These are phyloP conservation scores for Drosophila longiperda DNA, from an alignment of 2,888 invertebrate genomes.

Conservation along the genomic window DNA sequence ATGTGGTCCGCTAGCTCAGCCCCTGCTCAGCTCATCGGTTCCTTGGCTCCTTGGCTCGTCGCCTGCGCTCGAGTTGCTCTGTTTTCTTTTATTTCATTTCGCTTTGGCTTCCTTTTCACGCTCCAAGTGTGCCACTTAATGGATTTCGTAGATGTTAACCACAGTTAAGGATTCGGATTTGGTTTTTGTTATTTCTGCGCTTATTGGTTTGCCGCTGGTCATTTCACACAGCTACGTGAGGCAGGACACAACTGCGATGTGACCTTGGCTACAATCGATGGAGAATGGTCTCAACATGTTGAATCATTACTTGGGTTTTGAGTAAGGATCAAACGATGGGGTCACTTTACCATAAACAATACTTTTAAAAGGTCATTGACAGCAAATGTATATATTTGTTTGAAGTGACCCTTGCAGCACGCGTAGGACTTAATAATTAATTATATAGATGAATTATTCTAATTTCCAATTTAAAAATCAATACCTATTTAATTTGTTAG, in stretches of 20 bases:
- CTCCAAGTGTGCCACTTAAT: conserved; percentile 76
- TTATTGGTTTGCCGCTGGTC: conserved; percentile 46
- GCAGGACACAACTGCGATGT: conserved; percentile 10
- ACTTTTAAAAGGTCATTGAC: background rate
- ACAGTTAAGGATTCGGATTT: conserved; percentile 66
- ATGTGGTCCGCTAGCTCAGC: conserved; percentile 61
- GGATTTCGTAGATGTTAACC: conserved; percentile 75
- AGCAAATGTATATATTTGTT: background rate
- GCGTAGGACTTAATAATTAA: background rate
- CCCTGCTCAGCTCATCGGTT: conserved; percentile 5
- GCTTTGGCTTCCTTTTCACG: conserved; percentile 63
- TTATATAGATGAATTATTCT: background rate
- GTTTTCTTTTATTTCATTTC: conserved; percentile 43
- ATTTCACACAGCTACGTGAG: conserved; percentile 48
- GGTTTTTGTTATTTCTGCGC: conserved; percentile 19
- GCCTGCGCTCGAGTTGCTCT: conserved; percentile 7
- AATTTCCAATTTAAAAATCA: background rate
- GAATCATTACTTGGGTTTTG: conserved; percentile 20
- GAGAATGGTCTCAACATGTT: conserved; percentile 7
- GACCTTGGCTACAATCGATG: conserved; percentile 38
- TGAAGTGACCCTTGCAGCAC: background rate
- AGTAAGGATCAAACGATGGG: conserved; percentile 8
- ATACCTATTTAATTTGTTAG: background rate
- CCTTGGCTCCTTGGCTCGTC: conserved; percentile 7
- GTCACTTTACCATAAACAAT: background rate